Base-by-base conservation (phyloP, 2,888 invertebrate species). In the Amphiduros pacificus region DNA sequence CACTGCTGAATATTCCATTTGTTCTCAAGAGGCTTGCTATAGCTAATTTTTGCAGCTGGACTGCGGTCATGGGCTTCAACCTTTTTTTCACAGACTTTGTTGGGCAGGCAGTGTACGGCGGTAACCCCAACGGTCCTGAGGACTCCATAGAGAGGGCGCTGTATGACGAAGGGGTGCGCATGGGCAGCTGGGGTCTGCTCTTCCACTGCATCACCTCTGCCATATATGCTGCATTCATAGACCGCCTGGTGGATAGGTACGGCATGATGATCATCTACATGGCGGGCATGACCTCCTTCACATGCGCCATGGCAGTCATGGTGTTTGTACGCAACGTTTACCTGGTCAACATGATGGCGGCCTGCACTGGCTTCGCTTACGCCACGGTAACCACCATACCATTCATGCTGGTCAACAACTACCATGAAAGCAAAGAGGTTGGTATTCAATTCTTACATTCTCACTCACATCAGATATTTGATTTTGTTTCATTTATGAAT, bases 341-440 rank as follows among this genome's bases (percentile, higher is more conserved):
- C 83, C 87, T 63, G 92, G 94, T 58, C 92, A 95, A 94, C 85
- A 17, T 74, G 4, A 75, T 80, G 75, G 81, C 96, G 69, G 92
- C 94, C 88, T 90, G 93, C 0, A 95, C 96, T 2, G 96, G 97
- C 1, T 90, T 97, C 56, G 94, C 95, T 90, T 97, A 96, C 83
- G 94, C 96, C 6, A 96, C 96, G 0, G 86, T 97, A 41, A 96
- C 96, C 82, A 97, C 96, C 28, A 93, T 97, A 91, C 97, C 97
- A 0, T 97, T 94, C 78, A 86, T 96, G 56, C 86, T 97, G 58
- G 89, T 97, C 41, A 94, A 96, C n/a, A 92, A 93, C 79, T 97
- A 97, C 81, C 96, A 97, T 79, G 89, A 92, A 22, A 89, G 90
- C 65, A 91, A 92, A 77, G 90, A 89, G 85, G 96, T 95, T 85